phyloP scores from a whole-genome alignment of 2,888 invertebrate genomes.

The Mesorhabditis spiculigera region DNA sequence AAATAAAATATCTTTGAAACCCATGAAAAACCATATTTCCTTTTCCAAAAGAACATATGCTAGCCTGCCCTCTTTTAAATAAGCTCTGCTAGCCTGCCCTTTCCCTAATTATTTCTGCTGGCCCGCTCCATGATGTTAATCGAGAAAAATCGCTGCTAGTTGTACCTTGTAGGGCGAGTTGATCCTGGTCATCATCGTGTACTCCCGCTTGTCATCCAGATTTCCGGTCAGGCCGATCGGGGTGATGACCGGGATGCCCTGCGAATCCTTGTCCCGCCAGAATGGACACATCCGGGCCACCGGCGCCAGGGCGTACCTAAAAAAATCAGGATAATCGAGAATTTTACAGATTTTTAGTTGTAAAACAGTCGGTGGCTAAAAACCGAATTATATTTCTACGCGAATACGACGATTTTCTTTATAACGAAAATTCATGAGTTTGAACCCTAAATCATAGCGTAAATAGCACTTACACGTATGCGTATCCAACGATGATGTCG shows the following conservation, averaged over 20 bases:
- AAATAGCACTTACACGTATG: slow-evolving; percentile 16
- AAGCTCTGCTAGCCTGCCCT: too few species aligned
- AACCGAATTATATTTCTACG: too few species aligned
- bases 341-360: too few species aligned
- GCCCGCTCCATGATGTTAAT: slow-evolving; percentile 1
- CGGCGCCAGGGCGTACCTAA: slow-evolving; percentile 49
- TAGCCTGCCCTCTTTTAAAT: too few species aligned
- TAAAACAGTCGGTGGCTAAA: too few species aligned
- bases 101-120: too few species aligned
- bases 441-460: too few species aligned
- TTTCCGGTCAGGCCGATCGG: slow-evolving; percentile 77
- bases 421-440: too few species aligned
- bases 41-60: too few species aligned
- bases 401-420: too few species aligned
- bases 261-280: slow-evolving; percentile 40
- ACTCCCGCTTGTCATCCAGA: slow-evolving; percentile 72
- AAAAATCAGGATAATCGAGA: neutral
- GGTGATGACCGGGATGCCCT: slow-evolving; percentile 72
- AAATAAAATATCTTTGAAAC: too few species aligned
- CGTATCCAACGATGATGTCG: slow-evolving; percentile 55
- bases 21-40: too few species aligned
- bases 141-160: neutral
- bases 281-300: slow-evolving; percentile 54
- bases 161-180: slow-evolving; percentile 71
- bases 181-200: slow-evolving; percentile 77